Conservation (phyloP, 2,888 invertebrate genomes). For the Drosophila atroscutellata region DNA sequence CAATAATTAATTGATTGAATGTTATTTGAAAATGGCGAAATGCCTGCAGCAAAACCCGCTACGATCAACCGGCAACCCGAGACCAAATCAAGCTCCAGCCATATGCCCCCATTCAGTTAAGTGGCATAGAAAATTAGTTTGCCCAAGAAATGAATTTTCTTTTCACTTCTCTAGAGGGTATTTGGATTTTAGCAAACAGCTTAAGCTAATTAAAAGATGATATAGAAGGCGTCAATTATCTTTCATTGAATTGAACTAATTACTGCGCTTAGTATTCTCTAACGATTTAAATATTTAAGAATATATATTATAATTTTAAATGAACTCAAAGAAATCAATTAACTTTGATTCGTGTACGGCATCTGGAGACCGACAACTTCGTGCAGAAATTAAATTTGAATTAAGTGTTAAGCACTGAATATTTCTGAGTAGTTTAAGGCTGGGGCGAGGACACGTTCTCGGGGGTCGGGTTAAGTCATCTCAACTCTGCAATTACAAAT, state of each 20-base stretch:
- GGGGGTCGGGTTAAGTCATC: slow-evolving; percentile 38
- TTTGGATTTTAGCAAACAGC: slow-evolving; percentile 3
- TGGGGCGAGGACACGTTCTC: slow-evolving; percentile 8
- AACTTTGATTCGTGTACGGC: background rate
- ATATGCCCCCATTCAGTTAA: slow-evolving; percentile 42
- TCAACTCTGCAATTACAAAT: slow-evolving; percentile 51
- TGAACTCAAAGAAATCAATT: background rate
- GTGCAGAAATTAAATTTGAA: slow-evolving; percentile 54
- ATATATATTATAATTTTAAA: background rate
- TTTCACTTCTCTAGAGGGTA: slow-evolving; percentile 27
- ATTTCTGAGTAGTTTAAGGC: slow-evolving; percentile 15
- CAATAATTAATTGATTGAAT: slow-evolving; percentile 81
- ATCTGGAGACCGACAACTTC: slow-evolving; percentile 1
- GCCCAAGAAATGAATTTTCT: slow-evolving; percentile 63
- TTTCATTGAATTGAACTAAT: background rate
- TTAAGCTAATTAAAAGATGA: background rate
- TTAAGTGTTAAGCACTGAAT: slow-evolving; percentile 53
- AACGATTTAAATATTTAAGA: background rate
- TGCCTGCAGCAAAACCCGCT: slow-evolving; percentile 18
- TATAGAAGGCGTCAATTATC: background rate
- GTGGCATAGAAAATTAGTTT: slow-evolving; percentile 80
- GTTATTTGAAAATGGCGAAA: slow-evolving; percentile 44
- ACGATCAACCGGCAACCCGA: slow-evolving; percentile 11
- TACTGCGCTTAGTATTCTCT: background rate
- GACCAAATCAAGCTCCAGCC: slow-evolving; percentile 22